Evolutionary conservation across 1,140 invertebrate genomes (phyloP).

Genomic region (Anastrepha ludens): DNA sequence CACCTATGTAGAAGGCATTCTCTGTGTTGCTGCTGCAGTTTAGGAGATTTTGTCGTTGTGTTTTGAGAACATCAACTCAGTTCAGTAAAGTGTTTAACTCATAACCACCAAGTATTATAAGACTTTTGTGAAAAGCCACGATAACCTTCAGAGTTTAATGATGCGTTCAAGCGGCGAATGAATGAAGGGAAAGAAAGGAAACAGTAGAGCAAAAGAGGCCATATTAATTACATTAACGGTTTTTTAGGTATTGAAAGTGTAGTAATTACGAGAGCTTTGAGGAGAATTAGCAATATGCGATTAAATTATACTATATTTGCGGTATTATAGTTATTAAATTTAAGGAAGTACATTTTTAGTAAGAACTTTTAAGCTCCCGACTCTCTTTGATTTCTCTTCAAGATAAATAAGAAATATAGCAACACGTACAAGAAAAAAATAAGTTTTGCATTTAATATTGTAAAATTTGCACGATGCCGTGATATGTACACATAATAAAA

Average conservation of each 20-base stretch:
- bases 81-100: background rate
- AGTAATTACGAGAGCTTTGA: background rate
- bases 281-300: background rate
- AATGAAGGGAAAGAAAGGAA: background rate
- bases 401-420: no score
- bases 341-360: background rate
- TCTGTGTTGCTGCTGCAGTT: background rate
- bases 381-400: no score
- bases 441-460: background rate
- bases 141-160: background rate
- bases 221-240: background rate
- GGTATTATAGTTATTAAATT: no score
- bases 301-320: background rate
- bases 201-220: background rate
- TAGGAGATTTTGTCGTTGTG: background rate
- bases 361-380: background rate
- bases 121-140: background rate
- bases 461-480: background rate
- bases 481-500: background rate
- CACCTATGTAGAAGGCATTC: background rate
- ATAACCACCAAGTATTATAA: slow-evolving; percentile 33
- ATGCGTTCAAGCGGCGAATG: background rate
- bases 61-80: background rate
- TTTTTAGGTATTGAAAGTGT: background rate
- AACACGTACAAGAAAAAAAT: background rate